phyloP scores from a whole-genome alignment of 2,888 invertebrate species.

The Alitta virens region DNA sequence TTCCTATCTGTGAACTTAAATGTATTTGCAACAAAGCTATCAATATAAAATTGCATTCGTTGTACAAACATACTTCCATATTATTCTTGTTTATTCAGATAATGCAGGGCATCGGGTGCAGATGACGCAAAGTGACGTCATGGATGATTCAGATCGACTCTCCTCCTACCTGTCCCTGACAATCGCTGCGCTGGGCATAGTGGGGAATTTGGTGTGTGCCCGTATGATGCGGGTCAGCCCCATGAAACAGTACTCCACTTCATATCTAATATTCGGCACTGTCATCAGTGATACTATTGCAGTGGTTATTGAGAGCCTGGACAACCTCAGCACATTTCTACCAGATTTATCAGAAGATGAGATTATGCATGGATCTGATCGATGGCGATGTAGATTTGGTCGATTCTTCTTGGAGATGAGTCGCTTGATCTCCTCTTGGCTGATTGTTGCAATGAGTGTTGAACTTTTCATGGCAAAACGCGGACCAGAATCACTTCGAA shows the following conservation, averaged over 20 bases:
- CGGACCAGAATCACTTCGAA: slow-evolving; percentile 3
- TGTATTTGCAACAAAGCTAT: too few relatives aligned
- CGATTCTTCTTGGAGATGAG: slow-evolving; percentile 16
- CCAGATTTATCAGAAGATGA: slow-evolving; percentile 1
- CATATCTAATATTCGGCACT: slow-evolving; percentile 15
- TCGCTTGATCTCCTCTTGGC: slow-evolving; percentile 20
- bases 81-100: too few relatives aligned
- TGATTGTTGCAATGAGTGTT: slow-evolving; percentile 24
- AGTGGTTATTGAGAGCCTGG: slow-evolving; percentile 18
- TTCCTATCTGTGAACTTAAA: too few relatives aligned
- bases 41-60: too few relatives aligned
- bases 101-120: too few relatives aligned
- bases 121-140: too few relatives aligned
- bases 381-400: slow-evolving; percentile 25
- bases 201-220: slow-evolving; percentile 8
- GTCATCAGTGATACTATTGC: slow-evolving; percentile 22
- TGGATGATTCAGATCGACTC: slow-evolving; percentile 3
- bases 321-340: slow-evolving; percentile 18
- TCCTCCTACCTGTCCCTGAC: slow-evolving; percentile 1
- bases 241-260: slow-evolving; percentile 5
- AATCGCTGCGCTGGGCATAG: slow-evolving; percentile 3
- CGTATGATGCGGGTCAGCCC: slow-evolving; percentile 6
- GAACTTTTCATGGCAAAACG: slow-evolving; percentile 15
- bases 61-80: too few relatives aligned
- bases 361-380: slow-evolving; percentile 16